Percentiles rank a stretch among this genome's conserved stretches.
Evolutionary conservation across 2,797 vertebrate genomes (phyloP).

Genomic region (Hypotaenidia okinawae): DNA sequence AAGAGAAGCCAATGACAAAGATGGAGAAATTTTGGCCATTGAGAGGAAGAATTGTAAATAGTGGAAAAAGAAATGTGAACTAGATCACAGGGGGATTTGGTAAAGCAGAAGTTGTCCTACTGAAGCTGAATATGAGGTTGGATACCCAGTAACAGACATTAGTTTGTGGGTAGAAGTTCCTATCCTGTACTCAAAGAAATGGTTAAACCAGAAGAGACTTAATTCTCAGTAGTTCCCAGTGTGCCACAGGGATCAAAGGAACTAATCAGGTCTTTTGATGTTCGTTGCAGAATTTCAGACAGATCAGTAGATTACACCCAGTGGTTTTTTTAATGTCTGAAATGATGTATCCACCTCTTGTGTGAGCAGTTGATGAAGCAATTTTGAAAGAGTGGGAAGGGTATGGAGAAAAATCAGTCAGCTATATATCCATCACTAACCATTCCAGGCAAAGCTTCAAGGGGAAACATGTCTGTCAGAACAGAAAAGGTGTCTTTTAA

Average conservation of each 20-base stretch:
- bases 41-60: not conserved
- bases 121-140: not conserved
- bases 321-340: not conserved
- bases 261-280: not conserved
- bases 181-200: not conserved
- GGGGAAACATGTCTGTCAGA: not conserved
- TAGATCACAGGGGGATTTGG: not conserved
- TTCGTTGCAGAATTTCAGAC: not conserved
- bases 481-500: not conserved
- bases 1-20: not conserved
- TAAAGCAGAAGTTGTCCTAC: not conserved
- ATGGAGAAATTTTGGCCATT: not conserved
- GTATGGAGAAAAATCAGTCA: not conserved
- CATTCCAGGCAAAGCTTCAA: not conserved
- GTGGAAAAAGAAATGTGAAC: not conserved
- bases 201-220: not conserved
- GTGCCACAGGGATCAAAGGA: not conserved
- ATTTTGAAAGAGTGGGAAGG: not conserved
- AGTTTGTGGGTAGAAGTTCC: not conserved
- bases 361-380: rapidly evolving
- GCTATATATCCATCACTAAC: not conserved
- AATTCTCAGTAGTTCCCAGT: not conserved
- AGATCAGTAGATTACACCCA: not conserved
- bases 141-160: not conserved
- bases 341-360: not conserved